Evolutionary conservation across 1,140 invertebrate genomes (phyloP), one percentile per base, ranked within the genome.

Genomic region (Bemisia tabaci): DNA sequence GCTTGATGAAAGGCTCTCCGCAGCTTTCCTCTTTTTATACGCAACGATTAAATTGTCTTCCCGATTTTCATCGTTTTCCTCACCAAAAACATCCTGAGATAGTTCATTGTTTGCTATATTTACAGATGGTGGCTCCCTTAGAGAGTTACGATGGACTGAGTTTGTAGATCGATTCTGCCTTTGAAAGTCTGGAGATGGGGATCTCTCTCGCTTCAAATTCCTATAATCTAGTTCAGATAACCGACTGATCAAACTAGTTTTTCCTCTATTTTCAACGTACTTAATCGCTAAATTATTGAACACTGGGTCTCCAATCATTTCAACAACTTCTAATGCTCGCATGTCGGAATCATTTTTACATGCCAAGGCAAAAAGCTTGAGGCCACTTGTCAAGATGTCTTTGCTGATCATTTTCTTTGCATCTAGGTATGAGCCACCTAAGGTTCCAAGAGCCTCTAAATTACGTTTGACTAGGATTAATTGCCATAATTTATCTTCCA

Each of bases 281-380:
- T 92, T 92, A 2, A 92, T 86, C 2, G 92, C 92, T 26, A 94
- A 78, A 71, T 91, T 87, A 48, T 95, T 75, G 0, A 93, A 81
- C 60, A 87, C 84, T 1, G 85, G 81, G 70, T 88, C 87, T 17
- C 84, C 84, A 75, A 97, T 85, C 72, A 94, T 79, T 71, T 92
- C 85, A 74, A 93, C 90, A 9, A 96, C 79, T 76, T 97, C 94
- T 2, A 93, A 75, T 0, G 91, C 94, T 59, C 94, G 81, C 71
- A 86, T 85, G 72, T 97, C 93, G 59, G 89, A 82, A 76, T 93
- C 91, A 74, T 84, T 86, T 70, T 86, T 83, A 73, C 89, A 92
- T 0, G 92, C 87, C 39, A 92, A 77, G 22, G 91, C 92, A 82
- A 97, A 95, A 23, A 95, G 76, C 79, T 93, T 94, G 68, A 97